Base-by-base conservation (phyloP, 2,888 invertebrate genomes). In the Troides oblongomaculatus region DNA sequence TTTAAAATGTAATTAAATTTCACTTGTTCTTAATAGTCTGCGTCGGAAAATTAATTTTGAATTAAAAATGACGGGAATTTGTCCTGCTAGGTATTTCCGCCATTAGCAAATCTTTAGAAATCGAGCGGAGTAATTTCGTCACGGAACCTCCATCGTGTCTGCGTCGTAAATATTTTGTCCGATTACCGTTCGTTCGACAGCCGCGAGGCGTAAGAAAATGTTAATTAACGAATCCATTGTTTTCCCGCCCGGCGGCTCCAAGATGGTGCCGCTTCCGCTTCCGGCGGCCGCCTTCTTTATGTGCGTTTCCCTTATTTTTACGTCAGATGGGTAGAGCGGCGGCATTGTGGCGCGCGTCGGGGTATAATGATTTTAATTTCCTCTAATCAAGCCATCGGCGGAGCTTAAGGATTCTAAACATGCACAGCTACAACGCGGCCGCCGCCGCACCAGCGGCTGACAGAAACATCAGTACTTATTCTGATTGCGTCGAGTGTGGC, bases 191-290 rank as follows among this genome's bases (percentile, higher is more conserved):
- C 88, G 91, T 92, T 92, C 93, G 92, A 92, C 92, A 91, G 92
- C 91, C 92, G 89, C 90, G 90, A 92, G 91, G 93, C 93, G 92
- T 93, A 95, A 95, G 95, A 95, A 95, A 95, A 94, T 95, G 94
- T 95, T 95, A 95, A 95, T 95, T 95, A 95, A 95, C 94, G 94
- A 94, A 93, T 93, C 94, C 93, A 95, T 95, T 95, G 95, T 95
- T 95, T 94, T 93, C 90, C 90, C 92, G 93, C 93, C 93, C 93
- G 93, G 91, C 93, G 93, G 93, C 90, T 88, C 91, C 93, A 93
- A 93, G 92, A 92, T 90, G 93, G 92, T 93, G 92, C 90, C 91
- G 91, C 89, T 91, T 92, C 92, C 92, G 92, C 86, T 90, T 91
- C 92, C 92, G 90, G 83, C 86, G 87, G 88, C 86, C 88, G 87